Evolutionary conservation across 37 sponge, comb jelly and placozoan species (phyloP).

Genomic region (Corticium candelabrum): DNA sequence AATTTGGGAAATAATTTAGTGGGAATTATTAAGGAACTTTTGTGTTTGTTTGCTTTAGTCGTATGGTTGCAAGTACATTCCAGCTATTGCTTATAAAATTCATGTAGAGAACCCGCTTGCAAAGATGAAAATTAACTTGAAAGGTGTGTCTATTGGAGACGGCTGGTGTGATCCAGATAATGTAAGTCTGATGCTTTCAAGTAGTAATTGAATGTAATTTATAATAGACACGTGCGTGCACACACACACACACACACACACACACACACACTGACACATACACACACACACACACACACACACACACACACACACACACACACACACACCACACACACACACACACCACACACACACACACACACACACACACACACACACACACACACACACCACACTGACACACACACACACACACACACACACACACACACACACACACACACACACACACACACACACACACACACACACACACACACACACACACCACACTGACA

Average conservation of each 20-base stretch:
- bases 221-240: too few species aligned
- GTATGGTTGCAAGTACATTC: slow-evolving; percentile 89
- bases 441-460: too few species aligned
- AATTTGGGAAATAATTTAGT: neutral
- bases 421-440: too few species aligned
- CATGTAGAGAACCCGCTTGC: slow-evolving; percentile 23
- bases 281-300: slow-evolving; percentile 1
- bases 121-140: slow-evolving; percentile 51
- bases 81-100: slow-evolving; percentile 74
- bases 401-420: too few species aligned
- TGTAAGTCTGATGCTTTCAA: slow-evolving; percentile 25
- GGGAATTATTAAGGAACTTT: neutral
- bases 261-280: slow-evolving; percentile 18
- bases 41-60: slow-evolving; percentile 33
- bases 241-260: slow-evolving; percentile 18
- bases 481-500: too few species aligned
- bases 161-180: slow-evolving; percentile 69
- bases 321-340: too few species aligned
- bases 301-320: slow-evolving; percentile 5
- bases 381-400: too few species aligned
- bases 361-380: too few species aligned
- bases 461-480: too few species aligned
- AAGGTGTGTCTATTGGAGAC: slow-evolving; percentile 75
- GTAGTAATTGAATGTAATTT: too few species aligned
- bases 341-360: slow-evolving; percentile 5